Evolutionary conservation across 2,113 vertebrate genomes (phyloP).

Genomic region (Lutjanus erythropterus): DNA sequence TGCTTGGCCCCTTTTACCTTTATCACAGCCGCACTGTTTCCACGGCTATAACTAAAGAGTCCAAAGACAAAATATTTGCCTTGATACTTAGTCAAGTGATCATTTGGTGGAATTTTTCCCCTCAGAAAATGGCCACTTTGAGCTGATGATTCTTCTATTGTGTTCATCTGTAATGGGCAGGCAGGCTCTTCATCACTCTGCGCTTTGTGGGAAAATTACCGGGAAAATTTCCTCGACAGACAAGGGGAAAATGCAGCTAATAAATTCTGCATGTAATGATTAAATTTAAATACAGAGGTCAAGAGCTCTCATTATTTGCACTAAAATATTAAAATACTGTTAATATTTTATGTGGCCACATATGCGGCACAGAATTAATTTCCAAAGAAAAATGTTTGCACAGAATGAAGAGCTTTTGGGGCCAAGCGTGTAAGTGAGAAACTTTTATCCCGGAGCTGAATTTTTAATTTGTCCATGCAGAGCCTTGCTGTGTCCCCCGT

Average conservation of each 20-base stretch:
- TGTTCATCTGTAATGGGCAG: slow-evolving; percentile 33
- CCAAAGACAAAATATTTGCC: background rate
- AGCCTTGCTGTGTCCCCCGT: background rate
- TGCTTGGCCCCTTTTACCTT: slow-evolving; percentile 33
- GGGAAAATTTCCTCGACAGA: slow-evolving; percentile 43
- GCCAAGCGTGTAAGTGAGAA: slow-evolving; percentile 39
- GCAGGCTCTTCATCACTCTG: slow-evolving; percentile 1
- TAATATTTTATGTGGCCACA: slow-evolving; percentile 81
- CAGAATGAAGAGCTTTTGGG: slow-evolving; percentile 38
- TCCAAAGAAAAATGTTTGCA: slow-evolving; percentile 70
- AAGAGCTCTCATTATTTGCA: slow-evolving; percentile 80
- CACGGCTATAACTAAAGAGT: slow-evolving; percentile 5
- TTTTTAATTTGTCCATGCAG: slow-evolving; percentile 14
- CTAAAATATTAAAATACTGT: slow-evolving; percentile 82
- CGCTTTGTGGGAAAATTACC: slow-evolving; percentile 21
- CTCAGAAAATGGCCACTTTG: background rate
- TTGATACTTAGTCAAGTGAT: background rate
- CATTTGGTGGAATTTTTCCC: background rate
- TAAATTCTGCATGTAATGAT: slow-evolving; percentile 81
- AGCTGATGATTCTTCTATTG: background rate
- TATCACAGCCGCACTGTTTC: slow-evolving; percentile 9
- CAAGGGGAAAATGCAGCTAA: slow-evolving; percentile 64
- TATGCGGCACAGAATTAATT: slow-evolving; percentile 71
- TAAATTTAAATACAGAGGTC: slow-evolving; percentile 82
- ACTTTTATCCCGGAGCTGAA: slow-evolving; percentile 43